These are phyloP conservation scores for Psittacula cyanocephala DNA, from an alignment of 2,113 vertebrate species.

Conservation along the genomic window DNA sequence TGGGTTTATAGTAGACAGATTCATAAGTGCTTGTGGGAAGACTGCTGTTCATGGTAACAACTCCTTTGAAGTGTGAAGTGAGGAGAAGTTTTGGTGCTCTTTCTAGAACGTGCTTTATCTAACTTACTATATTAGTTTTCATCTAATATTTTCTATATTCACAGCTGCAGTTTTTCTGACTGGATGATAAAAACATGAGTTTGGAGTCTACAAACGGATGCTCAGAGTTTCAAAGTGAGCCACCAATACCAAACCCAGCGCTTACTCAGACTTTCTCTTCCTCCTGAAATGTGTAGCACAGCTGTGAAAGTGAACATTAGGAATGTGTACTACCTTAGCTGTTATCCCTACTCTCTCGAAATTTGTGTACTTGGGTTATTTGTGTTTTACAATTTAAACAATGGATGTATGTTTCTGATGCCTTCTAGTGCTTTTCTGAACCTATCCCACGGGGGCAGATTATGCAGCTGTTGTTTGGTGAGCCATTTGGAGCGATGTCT, in stretches of 20 bases:
- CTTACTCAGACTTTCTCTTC: constrained; percentile 81
- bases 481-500: constrained; percentile 82
- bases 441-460: constrained; percentile 70
- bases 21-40: neutral
- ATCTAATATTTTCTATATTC: constrained; percentile 57
- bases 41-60: neutral
- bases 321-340: constrained; percentile 89
- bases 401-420: constrained; percentile 86
- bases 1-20: neutral
- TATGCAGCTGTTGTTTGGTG: constrained; percentile 79
- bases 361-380: constrained; percentile 85
- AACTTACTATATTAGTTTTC: neutral
- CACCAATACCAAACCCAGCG: constrained; percentile 78
- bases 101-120: neutral
- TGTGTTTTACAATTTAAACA: constrained; percentile 86
- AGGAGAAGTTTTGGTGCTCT: neutral
- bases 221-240: constrained; percentile 80
- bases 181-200: constrained; percentile 71
- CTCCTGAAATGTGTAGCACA: constrained; percentile 93
- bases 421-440: constrained; percentile 83
- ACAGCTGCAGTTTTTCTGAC: constrained; percentile 82
- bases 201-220: constrained; percentile 81
- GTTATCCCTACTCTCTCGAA: constrained; percentile 85
- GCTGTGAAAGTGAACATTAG: constrained; percentile 95
- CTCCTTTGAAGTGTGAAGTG: neutral